phyloP scores from a whole-genome alignment of 2,888 invertebrate genomes.

The Nymphalis c-album region DNA sequence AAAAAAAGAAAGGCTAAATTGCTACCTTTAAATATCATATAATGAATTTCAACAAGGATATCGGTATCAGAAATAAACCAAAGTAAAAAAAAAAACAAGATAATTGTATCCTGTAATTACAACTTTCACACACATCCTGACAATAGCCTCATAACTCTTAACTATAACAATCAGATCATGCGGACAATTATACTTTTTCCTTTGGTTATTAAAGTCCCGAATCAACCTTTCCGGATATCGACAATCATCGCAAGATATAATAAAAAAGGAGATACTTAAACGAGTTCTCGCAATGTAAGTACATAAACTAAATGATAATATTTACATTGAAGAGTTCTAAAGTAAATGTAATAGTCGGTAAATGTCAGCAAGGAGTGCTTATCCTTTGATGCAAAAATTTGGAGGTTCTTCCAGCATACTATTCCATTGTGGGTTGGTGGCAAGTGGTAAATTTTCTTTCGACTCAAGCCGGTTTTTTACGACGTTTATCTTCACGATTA shows the following conservation, averaged over 20 bases:
- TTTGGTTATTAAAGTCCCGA: slow-evolving; percentile 65
- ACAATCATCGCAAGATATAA: slow-evolving; percentile 65
- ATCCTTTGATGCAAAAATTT: no score
- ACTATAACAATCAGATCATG: slow-evolving; percentile 56
- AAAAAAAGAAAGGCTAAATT: background rate
- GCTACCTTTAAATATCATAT: background rate
- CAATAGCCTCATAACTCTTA: slow-evolving; percentile 48
- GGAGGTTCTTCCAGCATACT: no score
- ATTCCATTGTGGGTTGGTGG: no score
- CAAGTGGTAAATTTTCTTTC: no score
- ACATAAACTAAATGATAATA: no score
- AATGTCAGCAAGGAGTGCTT: no score
- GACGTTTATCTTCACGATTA: no score
- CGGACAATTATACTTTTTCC: slow-evolving; percentile 72
- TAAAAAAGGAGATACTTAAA: slow-evolving; percentile 43
- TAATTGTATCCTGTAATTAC: slow-evolving; percentile 36
- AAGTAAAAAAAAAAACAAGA: slow-evolving; percentile 24
- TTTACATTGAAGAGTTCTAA: no score
- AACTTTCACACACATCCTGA: slow-evolving; percentile 40
- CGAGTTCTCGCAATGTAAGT: no score
- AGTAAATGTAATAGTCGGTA: no score
- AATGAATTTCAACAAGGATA: slow-evolving; percentile 13
- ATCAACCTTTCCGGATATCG: slow-evolving; percentile 77
- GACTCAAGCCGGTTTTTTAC: no score
- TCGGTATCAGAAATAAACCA: slow-evolving; percentile 6